Percentiles rank a stretch among this genome's conserved stretches.
Evolutionary conservation across 2,797 vertebrate species (phyloP).

Genomic region (Cebuella pygmaea): DNA sequence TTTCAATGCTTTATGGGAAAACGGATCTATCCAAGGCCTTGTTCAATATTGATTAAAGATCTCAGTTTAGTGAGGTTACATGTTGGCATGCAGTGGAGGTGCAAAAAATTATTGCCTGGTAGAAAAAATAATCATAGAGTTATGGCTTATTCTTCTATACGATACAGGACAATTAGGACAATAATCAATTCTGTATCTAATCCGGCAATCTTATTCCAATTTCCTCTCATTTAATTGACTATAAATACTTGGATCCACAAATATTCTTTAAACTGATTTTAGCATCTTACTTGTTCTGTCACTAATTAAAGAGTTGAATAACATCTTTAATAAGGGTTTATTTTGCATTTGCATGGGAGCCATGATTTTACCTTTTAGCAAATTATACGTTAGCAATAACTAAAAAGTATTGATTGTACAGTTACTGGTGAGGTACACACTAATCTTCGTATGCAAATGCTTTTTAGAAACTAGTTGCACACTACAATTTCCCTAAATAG

Average conservation of each 20-base stretch:
- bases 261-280: not conserved
- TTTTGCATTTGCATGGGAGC: not conserved
- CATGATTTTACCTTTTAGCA: conserved; percentile 3
- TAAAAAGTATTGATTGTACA: not conserved
- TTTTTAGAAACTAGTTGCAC: conserved; percentile 27
- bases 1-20: not conserved
- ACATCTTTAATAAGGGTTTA: not conserved
- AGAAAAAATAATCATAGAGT: not conserved
- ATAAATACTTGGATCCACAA: not conserved
- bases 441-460: not conserved
- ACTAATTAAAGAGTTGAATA: conserved; percentile 4
- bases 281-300: not conserved
- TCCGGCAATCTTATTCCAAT: not conserved
- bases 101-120: not conserved
- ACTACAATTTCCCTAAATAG: not conserved
- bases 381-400: not conserved
- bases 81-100: not conserved
- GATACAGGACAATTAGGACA: not conserved
- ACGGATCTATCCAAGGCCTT: fast-evolving
- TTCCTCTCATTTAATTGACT: not conserved
- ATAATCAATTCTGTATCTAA: not conserved
- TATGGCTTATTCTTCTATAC: not conserved
- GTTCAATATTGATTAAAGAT: not conserved
- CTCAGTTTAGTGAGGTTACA: not conserved
- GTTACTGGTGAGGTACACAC: not conserved